These are phyloP conservation scores for Dallia pectoralis DNA, from an alignment of 2,797 vertebrate species.

Conservation along the genomic window DNA sequence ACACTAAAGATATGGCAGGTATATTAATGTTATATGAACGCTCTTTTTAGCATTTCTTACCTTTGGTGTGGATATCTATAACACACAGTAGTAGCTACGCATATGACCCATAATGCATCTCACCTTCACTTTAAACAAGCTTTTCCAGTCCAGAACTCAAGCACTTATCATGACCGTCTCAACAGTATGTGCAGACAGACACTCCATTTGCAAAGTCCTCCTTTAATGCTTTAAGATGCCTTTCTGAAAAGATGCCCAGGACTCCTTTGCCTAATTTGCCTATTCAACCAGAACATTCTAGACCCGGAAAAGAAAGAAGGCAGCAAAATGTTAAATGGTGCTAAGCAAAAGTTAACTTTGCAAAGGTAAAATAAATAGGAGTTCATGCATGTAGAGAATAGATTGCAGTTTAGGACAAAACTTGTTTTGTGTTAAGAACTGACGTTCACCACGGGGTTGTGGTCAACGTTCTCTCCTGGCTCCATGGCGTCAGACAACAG, in stretches of 20 bases:
- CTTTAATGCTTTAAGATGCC: slow-evolving; percentile 3
- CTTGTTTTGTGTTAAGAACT: not conserved
- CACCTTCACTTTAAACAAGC: slow-evolving; percentile 75
- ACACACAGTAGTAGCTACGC: slow-evolving; percentile 38
- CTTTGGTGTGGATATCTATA: slow-evolving; percentile 49
- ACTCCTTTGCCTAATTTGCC: not conserved
- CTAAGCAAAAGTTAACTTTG: too few relatives aligned
- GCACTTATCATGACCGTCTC: slow-evolving; percentile 59
- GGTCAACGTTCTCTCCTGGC: not conserved
- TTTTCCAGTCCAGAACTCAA: slow-evolving; percentile 54
- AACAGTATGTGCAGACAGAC: slow-evolving; percentile 52
- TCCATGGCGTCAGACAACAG: slow-evolving; percentile 29
- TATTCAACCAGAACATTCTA: slow-evolving; percentile 13
- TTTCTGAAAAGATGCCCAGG: not conserved
- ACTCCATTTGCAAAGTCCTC: slow-evolving; percentile 41
- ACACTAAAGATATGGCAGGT: slow-evolving; percentile 86
- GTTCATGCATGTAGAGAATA: too few relatives aligned
- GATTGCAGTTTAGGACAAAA: too few relatives aligned
- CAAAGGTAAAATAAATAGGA: too few relatives aligned
- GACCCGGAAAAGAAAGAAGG: not conserved
- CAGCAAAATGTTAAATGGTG: not conserved
- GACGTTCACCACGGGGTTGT: not conserved
- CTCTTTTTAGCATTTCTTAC: slow-evolving; percentile 80
- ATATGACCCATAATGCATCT: slow-evolving; percentile 66
- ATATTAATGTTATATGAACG: slow-evolving; percentile 62